Evolutionary conservation across 2,888 invertebrate genomes (phyloP), one percentile per base, ranked within the genome.

Genomic region (Calameuta idolon): DNA sequence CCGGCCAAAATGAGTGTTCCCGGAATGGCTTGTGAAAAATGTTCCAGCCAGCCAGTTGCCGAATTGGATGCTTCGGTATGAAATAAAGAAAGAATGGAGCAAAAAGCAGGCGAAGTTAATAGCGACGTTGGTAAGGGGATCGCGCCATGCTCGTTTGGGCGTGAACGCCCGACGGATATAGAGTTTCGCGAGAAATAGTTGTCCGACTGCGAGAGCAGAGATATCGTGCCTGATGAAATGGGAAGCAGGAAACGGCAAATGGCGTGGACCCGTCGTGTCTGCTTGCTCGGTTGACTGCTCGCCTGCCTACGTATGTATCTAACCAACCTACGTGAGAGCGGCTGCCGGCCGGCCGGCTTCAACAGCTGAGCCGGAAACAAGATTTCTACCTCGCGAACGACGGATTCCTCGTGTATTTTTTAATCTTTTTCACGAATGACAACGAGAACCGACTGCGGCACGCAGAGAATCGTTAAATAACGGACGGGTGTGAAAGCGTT

Each of bases 71-170:
- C 55, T 5, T 0, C 9, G 23, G 9, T 1, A 15, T 23, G 55
- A 55, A 23, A 55, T 23, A 23, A 55, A 23, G 23, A 55, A 55
- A 9, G 55, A 55, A 23, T 2, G 55, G 1, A 55, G 55, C 9
- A 55, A 55, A 55, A 55, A 55, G 23, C 15, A 55, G 9, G 40
- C 40, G 9, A 55, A 55, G 55, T 55, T 55, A 55, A 23, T 55
- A 55, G 23, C 55, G 23, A 55, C 23, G 55, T 55, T 23, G 55
- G 55, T 23, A 55, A 55, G 55, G 55, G 23, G 55, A 81, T 80
- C 83, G 84, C 87, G 87, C 86, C 87, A 87, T 87, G 86, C 87
- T 87, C 85, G 87, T 87, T 86, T 87, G 87, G 87, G 87, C 87
- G 87, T 86, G 85, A 85, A 85, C 84, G 83, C 34, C 55, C 55